A percentile compares a stretch with the other conserved stretches of the same genome.
Conservation (phyloP, 2,888 invertebrate genomes). For the Mallateleia sp. region DNA sequence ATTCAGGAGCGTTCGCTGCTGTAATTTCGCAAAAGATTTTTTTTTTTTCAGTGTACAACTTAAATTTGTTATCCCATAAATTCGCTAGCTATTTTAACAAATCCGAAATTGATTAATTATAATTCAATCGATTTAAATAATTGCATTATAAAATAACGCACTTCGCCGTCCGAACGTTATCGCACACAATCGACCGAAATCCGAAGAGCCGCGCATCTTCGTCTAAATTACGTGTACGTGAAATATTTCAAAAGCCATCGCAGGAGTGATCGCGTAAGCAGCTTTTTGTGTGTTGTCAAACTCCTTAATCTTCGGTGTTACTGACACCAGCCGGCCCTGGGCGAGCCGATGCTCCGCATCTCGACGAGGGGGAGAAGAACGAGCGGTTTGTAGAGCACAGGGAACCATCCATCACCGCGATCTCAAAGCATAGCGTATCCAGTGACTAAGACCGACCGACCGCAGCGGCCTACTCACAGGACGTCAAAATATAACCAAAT, state of each 20-base stretch:
- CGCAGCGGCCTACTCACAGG: slow-evolving; percentile 81
- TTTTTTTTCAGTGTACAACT: no score
- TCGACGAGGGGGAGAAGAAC: slow-evolving; percentile 73
- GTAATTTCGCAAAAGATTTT: no score
- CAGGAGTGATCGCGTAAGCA: slow-evolving; percentile 71
- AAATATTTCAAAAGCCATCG: slow-evolving; percentile 67
- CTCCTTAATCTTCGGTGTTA: slow-evolving; percentile 77
- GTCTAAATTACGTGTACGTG: slow-evolving; percentile 60
- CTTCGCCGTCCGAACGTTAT: no score
- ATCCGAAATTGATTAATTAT: no score
- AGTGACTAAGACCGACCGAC: slow-evolving; percentile 85
- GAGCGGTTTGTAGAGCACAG: slow-evolving; percentile 79
- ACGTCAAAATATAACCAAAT: slow-evolving; percentile 88
- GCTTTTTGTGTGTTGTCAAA: slow-evolving; percentile 76
- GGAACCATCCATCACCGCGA: slow-evolving; percentile 88
- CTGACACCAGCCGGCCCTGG: slow-evolving; percentile 80
- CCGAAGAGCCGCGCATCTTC: slow-evolving; percentile 22
- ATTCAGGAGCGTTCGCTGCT: no score
- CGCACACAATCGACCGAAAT: slow-evolving; percentile 1
- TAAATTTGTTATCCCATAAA: no score
- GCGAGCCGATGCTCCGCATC: slow-evolving; percentile 74
- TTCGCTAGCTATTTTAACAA: no score
- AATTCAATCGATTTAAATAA: no score
- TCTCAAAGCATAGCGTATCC: slow-evolving; percentile 87
- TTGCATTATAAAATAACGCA: no score